Evolutionary conservation across 1,140 invertebrate species (phyloP), one percentile per base, ranked within the genome.

Genomic region (Melitaea cinxia): DNA sequence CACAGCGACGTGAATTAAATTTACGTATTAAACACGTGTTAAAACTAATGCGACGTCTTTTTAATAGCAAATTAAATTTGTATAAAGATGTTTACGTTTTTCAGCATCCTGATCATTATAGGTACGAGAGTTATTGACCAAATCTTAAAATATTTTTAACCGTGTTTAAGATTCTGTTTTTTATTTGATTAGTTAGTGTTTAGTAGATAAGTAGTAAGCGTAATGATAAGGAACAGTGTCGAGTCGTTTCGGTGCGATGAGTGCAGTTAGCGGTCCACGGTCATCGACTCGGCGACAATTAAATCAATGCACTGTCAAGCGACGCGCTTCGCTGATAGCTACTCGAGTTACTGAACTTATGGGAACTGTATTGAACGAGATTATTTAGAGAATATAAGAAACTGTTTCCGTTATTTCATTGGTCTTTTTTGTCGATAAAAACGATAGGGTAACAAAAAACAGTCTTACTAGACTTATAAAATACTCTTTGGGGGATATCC

Each of bases 201-300:
- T n/a, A n/a, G 5, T 17, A 42, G 37, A 17, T 17, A 17, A 42
- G 37, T 42, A 17, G n/a, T 55, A 71, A 62, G 47, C 23, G 62
- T 65, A 63, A 33, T 10, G 30, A 33, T 33, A 33, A 33, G 30
- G 12, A 33, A 54, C 35, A 54, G 33, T 60, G 60, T 60, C 50
- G 61, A 55, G 50, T 47, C n/a, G n/a, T n/a, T n/a, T n/a, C 68
- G 72, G 62, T 64, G 42, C 69, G 71, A 56, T 62, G 52, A 74
- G 39, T 72, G 60, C 64, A 77, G 56, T 77, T 70, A 80, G 76
- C 73, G 73, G 80, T 75, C 70, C 68, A 75, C 78, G 83, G 81
- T 85, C 81, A 85, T 83, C 80, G 81, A 83, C 81, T 75, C 75
- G 54, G 55, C 66, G 78, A 83, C 78, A 83, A 85, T 83, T 82